These are phyloP conservation scores for Phylloscopus trochiloides DNA, from an alignment of 2,113 vertebrate genomes.

Conservation along the genomic window DNA sequence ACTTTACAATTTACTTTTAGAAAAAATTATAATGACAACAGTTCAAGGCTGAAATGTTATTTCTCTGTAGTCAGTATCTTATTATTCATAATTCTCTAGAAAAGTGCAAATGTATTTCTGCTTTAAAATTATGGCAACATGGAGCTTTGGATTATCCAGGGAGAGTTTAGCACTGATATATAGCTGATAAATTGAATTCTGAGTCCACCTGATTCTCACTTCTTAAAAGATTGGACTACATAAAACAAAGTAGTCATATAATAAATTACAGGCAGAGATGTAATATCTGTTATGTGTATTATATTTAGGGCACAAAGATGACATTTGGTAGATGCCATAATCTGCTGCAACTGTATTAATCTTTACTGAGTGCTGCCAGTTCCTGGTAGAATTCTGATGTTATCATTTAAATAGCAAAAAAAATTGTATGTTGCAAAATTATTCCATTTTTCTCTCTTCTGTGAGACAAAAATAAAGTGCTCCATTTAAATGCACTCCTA, in stretches of 20 bases:
- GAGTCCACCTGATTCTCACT: neutral
- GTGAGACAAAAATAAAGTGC: neutral
- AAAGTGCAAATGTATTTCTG: neutral
- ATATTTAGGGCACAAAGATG: neutral
- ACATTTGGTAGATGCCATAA: neutral
- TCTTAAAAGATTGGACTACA: neutral
- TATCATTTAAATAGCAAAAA: neutral
- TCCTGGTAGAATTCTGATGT: neutral
- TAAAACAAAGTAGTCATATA: neutral
- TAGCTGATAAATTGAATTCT: neutral
- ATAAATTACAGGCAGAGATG: neutral
- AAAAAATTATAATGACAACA: neutral
- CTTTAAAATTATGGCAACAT: neutral
- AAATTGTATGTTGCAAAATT: neutral
- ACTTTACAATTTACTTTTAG: neutral
- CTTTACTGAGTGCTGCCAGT: neutral
- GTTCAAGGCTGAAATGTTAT: neutral
- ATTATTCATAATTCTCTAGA: neutral
- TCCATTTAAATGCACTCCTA: conserved; percentile 13
- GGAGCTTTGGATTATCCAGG: neutral
- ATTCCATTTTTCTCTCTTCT: neutral
- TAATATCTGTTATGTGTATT: neutral
- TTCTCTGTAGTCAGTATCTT: neutral
- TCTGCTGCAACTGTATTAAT: neutral
- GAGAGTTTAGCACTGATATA: neutral